These are phyloP conservation scores for Clavelina lepadiformis DNA, from an alignment of 23 tunicate genomes.

Conservation along the genomic window DNA sequence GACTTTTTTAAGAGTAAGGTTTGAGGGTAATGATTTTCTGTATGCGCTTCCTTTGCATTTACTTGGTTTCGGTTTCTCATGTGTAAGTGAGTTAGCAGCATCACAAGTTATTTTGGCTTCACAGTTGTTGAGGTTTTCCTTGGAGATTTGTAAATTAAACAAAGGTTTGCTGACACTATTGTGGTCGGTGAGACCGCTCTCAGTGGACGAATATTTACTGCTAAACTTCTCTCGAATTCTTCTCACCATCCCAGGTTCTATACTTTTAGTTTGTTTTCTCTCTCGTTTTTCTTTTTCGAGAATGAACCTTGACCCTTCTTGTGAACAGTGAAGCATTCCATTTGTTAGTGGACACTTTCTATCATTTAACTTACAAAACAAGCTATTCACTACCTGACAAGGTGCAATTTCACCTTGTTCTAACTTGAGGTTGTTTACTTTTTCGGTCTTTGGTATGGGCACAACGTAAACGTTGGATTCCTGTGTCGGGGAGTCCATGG, in stretches of 20 bases:
- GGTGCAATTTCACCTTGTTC: background rate
- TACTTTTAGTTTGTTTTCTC: slow-evolving; percentile 12
- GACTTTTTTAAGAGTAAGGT: too few relatives aligned
- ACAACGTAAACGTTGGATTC: slow-evolving; percentile 16
- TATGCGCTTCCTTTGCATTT: too few relatives aligned
- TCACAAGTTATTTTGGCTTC: too few relatives aligned
- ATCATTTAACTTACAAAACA: background rate
- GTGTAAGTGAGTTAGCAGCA: too few relatives aligned
- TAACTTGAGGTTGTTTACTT: background rate
- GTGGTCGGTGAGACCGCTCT: too few relatives aligned
- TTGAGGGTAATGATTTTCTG: too few relatives aligned
- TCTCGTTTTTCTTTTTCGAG: background rate
- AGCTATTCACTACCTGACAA: slow-evolving; percentile 1
- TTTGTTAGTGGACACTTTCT: background rate
- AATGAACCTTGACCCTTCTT: slow-evolving; percentile 2
- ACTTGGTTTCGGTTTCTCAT: too few relatives aligned
- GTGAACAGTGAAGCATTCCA: slow-evolving; percentile 18
- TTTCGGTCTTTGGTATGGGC: slow-evolving; percentile 3
- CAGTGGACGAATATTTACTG: background rate
- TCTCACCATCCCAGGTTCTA: slow-evolving; percentile 27
- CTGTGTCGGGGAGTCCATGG: background rate
- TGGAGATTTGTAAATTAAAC: too few relatives aligned
- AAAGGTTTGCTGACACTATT: too few relatives aligned
- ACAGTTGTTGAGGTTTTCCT: too few relatives aligned
- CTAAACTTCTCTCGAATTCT: slow-evolving; percentile 16